Percentiles rank a stretch among this genome's conserved stretches.
Evolutionary conservation across 2,113 vertebrate species (phyloP).

Genomic region (Podarcis cretensis): DNA sequence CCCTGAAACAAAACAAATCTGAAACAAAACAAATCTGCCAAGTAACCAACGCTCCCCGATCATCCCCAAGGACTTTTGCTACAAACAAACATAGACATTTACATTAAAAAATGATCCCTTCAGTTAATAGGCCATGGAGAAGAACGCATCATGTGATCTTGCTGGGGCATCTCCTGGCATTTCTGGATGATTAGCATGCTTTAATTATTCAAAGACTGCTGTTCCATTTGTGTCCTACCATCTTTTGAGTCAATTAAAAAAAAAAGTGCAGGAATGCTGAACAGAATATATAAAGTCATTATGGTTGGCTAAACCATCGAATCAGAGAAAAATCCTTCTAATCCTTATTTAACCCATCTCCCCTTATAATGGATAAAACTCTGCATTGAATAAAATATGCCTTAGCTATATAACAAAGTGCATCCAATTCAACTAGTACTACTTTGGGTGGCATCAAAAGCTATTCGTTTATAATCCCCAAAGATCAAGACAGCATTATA

Average conservation of each 20-base stretch:
- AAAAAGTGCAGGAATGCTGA: not conserved
- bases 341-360: conserved; percentile 16
- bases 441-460: not conserved
- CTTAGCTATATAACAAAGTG: not conserved
- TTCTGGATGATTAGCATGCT: conserved; percentile 43
- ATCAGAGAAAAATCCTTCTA: not conserved
- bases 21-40: not conserved
- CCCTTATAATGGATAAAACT: not conserved
- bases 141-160: not conserved
- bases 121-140: conserved; percentile 2
- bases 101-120: not conserved
- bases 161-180: conserved; percentile 38
- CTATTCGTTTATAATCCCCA: not conserved
- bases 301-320: fast-evolving
- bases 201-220: conserved; percentile 56
- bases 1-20: too few relatives aligned
- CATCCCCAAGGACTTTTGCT: fast-evolving
- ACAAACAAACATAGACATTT: not conserved
- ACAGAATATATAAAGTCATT: not conserved
- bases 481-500: not conserved
- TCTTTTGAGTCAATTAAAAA: conserved; percentile 26
- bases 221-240: conserved; percentile 19
- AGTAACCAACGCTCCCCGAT: not conserved
- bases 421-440: not conserved
- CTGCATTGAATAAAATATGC: not conserved